Evolutionary conservation across 2,797 vertebrate species (phyloP).

Genomic region (Argya squamiceps): DNA sequence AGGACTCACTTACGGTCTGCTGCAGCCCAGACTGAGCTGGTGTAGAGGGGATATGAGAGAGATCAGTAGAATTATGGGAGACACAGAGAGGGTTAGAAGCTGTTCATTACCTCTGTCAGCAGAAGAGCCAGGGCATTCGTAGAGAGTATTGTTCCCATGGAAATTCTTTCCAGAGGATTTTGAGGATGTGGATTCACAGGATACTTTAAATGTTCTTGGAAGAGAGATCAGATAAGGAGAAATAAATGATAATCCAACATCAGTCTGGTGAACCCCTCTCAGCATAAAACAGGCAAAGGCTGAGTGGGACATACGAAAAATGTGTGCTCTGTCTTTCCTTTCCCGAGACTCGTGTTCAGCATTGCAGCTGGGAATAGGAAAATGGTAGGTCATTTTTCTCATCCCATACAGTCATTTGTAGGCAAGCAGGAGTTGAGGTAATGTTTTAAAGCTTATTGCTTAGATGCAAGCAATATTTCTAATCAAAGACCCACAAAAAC

Average conservation of each 20-base stretch:
- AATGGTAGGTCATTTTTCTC: neutral
- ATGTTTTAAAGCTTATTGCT: neutral
- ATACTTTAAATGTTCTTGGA: neutral
- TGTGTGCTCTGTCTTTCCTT: neutral
- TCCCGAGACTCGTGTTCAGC: neutral
- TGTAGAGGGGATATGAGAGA: neutral
- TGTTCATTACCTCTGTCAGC: neutral
- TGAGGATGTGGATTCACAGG: neutral
- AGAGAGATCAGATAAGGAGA: neutral
- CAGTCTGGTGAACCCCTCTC: rapidly evolving
- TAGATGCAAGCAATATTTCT: neutral
- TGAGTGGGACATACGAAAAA: neutral
- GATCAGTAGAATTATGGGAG: neutral
- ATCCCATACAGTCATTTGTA: neutral
- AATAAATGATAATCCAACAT: neutral
- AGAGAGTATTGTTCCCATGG: neutral
- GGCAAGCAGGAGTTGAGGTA: neutral
- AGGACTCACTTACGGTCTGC: neutral
- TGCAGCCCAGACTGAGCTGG: neutral
- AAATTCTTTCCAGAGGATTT: neutral
- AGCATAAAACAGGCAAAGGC: neutral
- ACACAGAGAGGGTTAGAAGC: neutral
- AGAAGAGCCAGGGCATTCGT: neutral
- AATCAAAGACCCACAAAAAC: neutral
- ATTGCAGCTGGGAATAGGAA: neutral